Evolutionary conservation across 35 echinoderm and acorn worm species (phyloP), one percentile per base, ranked within the genome.

Genomic region (Ptychodera flava): DNA sequence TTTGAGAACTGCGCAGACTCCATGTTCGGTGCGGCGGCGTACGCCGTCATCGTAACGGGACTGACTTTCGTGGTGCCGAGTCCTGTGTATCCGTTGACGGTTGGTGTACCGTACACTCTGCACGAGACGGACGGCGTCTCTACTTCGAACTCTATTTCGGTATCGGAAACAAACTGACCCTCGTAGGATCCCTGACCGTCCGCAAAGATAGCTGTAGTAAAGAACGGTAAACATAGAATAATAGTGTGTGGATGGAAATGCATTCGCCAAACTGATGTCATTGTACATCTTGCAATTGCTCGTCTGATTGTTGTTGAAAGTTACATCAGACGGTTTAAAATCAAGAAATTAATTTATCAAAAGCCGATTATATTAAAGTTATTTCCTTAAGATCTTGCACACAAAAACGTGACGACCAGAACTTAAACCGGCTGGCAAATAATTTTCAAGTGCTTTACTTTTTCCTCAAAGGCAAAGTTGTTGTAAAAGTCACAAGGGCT

Each of bases 1-100:
- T 85, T 33, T 64, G 89, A 35, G 78, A 91, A 91, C 78, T 91
- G 85, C 0, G 84, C 84, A 1, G 33, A 30, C 38, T 38, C 78
- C 15, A 91, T 29, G 29, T 31, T 1, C 1, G 89, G 89, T 36
- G 89, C 83, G 0, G 89, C 77, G 83, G 78, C 85, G 35, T 81
- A 85, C 29, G 81, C 78, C 16, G 37, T 91, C 0, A 84, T 30
- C 33, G 30, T 81, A 35, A 86, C 79, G 0, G 77, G 35, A 1
- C 78, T 16, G 1, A 10, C 80, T 1, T 34, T 27, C 22, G 80
- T 33, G 15, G 77, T 86, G 0, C 83, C 84, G 33, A 91, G 78
- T 0, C 83, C 83, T 38, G 85, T 83, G 33, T 77, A 35, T 1
- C 64, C 33, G 30, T 91, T 91, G 33, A 91, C 36, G 15, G 89